Evolutionary conservation across 2,888 invertebrate species (phyloP), one percentile per base, ranked within the genome.

Genomic region (Microdon myrmicae): DNA sequence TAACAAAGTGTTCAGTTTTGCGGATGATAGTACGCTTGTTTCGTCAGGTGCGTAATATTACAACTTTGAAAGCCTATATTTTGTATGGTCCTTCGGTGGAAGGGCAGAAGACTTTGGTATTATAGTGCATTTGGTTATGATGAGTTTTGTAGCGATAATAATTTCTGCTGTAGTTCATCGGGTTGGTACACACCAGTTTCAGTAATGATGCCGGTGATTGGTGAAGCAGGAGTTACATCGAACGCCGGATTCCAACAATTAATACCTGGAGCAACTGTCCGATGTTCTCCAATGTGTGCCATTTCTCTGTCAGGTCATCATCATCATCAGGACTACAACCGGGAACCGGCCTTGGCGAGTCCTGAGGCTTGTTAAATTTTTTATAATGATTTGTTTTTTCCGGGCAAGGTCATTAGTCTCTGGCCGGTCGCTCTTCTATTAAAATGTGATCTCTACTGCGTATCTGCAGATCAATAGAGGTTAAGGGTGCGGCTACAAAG

Each of bases 221-320:
- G 84, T 10, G 84, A 82, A 0, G 94, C 93, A 16, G 98, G 98
- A 3, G 99, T 98, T 0, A 99, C 92, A 81, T 99, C 99, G 79
- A 99, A 99, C 0, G 97, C 93, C 39, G 98, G 98, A 83, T 99
- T 98, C 97, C 97, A 99, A 76, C 94, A 96, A 44, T 85, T 84
- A 45, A 96, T 94, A 45, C 93, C 93, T 75, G 89, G 86, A 4
- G 96, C 94, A 39, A 96, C 95, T 72, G 96, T 91, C 75, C 89
- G 84, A 69, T 88, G 86, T 69, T 92, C 93, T 26, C 91, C 92
- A 29, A 97, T 86, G 74, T 90, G 88, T 1, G 94, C 94, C 89
- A 99, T 90, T 81, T 99, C 99, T 25, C 85, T 83, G 54, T 90
- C 88, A n/a, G n/a, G n/a, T n/a, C n/a, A n/a, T n/a, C n/a, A n/a